Base-by-base conservation (phyloP, 2,113 vertebrate species). In the Brachyhypopomus gauderio region DNA sequence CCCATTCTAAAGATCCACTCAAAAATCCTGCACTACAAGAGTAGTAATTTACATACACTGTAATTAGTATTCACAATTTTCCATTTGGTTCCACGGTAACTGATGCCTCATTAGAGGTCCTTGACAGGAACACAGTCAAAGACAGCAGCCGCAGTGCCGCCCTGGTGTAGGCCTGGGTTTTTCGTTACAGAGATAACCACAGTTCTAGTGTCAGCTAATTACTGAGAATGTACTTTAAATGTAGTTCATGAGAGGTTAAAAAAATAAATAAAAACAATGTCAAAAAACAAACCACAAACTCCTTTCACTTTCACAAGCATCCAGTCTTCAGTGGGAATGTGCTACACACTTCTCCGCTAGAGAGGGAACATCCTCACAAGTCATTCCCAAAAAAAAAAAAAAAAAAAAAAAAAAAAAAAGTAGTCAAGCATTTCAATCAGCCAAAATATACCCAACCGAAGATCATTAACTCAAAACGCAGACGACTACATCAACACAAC, bases 401-500 rank as follows among this genome's bases (percentile, higher is more conserved):
- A 30, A 30, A 30, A 30, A 30, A 30, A 30, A 30, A 30, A 30
- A 30, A 30, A 30, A n/a, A n/a, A n/a, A n/a, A n/a, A 63, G 41
- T 56, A 64, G 58, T 73, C 56, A 79, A 20, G 25, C 69, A 36
- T 78, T 25, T 1, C 63, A 27, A 58, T 66, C 41, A 69, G 87
- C 85, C 88, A 17, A 62, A 84, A 74, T 11, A 74, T 11, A 80
- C 84, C 74, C 77, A 86, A 89, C 83, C 88, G 83, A 85, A 83
- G 87, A 86, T 85, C 85, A 52, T 14, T 52, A 14, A 52, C 80
- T 88, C 87, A 85, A 89, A 88, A 93, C 90, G 92, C 92, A 89
- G 86, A 79, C 41, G 73, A 88, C 86, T 86, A 89, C 87, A 88
- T 95, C 96, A 98, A 95, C 96, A 98, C 96, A 94, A 94, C 93